Evolutionary conservation across 2,888 invertebrate genomes (phyloP).

Genomic region (Carabus problematicus): DNA sequence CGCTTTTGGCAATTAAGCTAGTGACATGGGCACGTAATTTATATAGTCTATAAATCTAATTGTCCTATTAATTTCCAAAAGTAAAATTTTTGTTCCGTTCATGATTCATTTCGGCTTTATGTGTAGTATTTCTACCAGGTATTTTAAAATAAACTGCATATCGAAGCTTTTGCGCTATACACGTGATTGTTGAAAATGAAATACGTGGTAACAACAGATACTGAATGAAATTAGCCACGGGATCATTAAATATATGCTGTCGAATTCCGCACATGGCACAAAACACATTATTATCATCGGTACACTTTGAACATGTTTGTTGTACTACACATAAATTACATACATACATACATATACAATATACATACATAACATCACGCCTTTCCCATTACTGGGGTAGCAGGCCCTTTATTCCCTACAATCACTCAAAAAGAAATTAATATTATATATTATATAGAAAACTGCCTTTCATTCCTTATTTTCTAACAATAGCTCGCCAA

Average conservation of each 20-base stretch:
- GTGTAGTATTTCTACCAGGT: too few species aligned
- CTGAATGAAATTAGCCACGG: not conserved
- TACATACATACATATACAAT: too few species aligned
- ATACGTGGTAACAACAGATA: not conserved
- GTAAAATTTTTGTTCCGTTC: not conserved
- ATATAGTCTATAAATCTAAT: not conserved
- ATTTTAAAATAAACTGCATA: conserved; percentile 1
- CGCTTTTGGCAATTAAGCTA: not conserved
- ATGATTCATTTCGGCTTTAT: not conserved
- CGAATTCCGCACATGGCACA: conserved; percentile 3
- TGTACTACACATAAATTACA: too few species aligned
- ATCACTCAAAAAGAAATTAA: too few species aligned
- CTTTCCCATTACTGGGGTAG: too few species aligned
- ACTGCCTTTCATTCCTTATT: too few species aligned
- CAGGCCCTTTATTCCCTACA: too few species aligned
- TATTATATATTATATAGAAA: too few species aligned
- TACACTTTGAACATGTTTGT: not conserved
- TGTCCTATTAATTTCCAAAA: conserved; percentile 1
- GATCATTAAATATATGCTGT: not conserved
- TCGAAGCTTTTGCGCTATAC: not conserved
- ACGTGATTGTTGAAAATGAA: not conserved
- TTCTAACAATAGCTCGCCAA: too few species aligned
- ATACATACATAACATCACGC: too few species aligned
- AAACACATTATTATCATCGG: not conserved
- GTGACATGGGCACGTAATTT: not conserved